Conservation (phyloP, 1,140 invertebrate species). For the Formica selysi region DNA sequence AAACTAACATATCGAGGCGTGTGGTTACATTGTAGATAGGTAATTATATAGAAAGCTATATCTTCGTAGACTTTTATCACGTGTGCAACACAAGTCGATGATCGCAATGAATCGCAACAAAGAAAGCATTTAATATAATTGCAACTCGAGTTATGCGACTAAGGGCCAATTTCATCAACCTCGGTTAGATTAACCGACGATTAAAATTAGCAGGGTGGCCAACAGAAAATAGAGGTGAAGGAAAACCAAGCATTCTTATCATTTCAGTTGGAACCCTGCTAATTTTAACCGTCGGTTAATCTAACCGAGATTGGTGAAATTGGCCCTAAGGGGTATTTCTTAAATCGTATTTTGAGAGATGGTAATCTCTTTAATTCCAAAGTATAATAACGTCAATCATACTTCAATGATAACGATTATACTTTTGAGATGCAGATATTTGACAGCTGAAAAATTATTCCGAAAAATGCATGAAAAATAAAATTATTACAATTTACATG, state of each 20-base stretch:
- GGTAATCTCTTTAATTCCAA: neutral
- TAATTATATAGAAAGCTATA: constrained; percentile 50
- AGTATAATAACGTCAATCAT: neutral
- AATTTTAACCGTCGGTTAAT: too few relatives aligned
- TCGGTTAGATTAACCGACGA: too few relatives aligned
- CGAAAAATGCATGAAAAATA: neutral
- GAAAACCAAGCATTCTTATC: too few relatives aligned
- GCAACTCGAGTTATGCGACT: neutral
- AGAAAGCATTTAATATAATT: neutral
- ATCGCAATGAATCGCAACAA: neutral
- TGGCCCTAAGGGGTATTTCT: neutral
- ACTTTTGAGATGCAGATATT: neutral
- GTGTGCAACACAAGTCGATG: constrained; percentile 12
- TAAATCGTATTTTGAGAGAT: too few relatives aligned
- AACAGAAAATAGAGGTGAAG: too few relatives aligned
- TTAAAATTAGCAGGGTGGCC: too few relatives aligned
- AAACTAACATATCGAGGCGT: constrained; percentile 30
- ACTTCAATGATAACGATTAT: neutral
- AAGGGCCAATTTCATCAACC: too few relatives aligned
- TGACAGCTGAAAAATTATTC: neutral
- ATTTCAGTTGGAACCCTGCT: too few relatives aligned
- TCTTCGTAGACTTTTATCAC: neutral
- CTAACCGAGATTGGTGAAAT: too few relatives aligned
- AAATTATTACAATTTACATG: neutral
- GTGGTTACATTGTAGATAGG: constrained; percentile 2